phyloP scores from a whole-genome alignment of 2,888 invertebrate species.

The Machimus atricapillus region DNA sequence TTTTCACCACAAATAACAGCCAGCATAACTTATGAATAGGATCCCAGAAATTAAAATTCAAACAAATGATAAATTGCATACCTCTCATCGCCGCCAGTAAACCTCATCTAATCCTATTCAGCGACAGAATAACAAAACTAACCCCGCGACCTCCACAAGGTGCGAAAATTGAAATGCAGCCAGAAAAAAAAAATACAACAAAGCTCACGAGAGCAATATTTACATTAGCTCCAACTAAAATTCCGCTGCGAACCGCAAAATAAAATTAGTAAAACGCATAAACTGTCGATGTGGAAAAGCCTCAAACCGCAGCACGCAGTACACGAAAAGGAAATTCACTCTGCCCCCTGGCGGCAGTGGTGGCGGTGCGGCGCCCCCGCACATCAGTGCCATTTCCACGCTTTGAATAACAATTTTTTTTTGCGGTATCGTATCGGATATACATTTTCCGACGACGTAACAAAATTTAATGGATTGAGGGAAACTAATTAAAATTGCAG shows the following conservation, averaged over 20 bases:
- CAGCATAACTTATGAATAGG: neutral
- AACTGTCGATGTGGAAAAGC: neutral
- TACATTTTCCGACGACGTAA: conserved; percentile 1
- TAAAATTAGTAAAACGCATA: neutral
- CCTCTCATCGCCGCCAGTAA: neutral
- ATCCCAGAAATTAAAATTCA: neutral
- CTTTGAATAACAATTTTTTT: neutral
- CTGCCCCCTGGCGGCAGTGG: neutral
- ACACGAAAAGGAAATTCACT: neutral
- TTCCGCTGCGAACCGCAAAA: neutral
- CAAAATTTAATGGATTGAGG: conserved; percentile 1
- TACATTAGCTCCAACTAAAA: neutral
- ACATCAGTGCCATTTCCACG: neutral
- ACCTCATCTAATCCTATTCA: neutral
- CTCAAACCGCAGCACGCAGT: neutral
- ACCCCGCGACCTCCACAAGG: neutral
- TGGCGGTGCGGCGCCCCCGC: neutral
- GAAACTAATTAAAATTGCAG: conserved; percentile 24
- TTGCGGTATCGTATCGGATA: neutral
- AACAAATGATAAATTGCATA: neutral
- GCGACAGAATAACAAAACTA: neutral
- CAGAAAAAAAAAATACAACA: neutral
- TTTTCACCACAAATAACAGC: neutral
- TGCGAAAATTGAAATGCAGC: neutral
- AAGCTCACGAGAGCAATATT: neutral